Base-by-base conservation (phyloP, 2,888 invertebrate genomes). In the Hyppa rectilinea region DNA sequence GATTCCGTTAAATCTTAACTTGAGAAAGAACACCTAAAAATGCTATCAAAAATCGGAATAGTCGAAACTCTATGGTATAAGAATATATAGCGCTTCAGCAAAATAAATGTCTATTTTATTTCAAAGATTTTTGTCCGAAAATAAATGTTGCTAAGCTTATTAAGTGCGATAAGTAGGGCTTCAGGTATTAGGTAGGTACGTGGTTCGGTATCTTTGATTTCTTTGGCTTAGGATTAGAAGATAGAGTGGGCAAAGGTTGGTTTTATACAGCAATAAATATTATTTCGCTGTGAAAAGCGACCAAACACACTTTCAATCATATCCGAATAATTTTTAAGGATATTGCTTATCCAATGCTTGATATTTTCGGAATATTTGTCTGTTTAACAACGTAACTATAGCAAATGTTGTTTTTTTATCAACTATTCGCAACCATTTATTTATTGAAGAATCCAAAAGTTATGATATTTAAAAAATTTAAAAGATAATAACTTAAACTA, bases 101-200 rank as follows among this genome's bases (percentile, higher is more conserved):
- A 80, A 79, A 75, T 65, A 75, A 80, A 80, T 40, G 40, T 53
- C 4, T 64, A 43, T 58, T 72, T 74, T 47, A 53, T 80, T 58
- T 34, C 23, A 47, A 71, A 71, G n/a, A 23, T 17, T 31, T 78
- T 17, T 9, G 38, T 29, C 45, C 29, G 6, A 45, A 34, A 56
- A 74, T 20, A 49, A 64, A 75, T 75, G 58, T 47, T 59, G 20
- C 4, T 53, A 75, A 65, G 66, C 47, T 43, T 74, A 58, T 58
- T 80, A 75, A 59, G 58, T 43, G 40, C 40, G 58, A 64, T 75
- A 64, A 64, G 65, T 29, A 64, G 10, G 52, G 80, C 26, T 59
- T 59, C 58, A 59, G 34, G 65, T 73, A 74, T 74, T 71, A 40
- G 38, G 34, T 71, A 40, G 38, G 34, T 56, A 74, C 45, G 26